These are phyloP conservation scores for Drosophila miranda DNA, from an alignment of 1,140 invertebrate genomes.

Conservation along the genomic window DNA sequence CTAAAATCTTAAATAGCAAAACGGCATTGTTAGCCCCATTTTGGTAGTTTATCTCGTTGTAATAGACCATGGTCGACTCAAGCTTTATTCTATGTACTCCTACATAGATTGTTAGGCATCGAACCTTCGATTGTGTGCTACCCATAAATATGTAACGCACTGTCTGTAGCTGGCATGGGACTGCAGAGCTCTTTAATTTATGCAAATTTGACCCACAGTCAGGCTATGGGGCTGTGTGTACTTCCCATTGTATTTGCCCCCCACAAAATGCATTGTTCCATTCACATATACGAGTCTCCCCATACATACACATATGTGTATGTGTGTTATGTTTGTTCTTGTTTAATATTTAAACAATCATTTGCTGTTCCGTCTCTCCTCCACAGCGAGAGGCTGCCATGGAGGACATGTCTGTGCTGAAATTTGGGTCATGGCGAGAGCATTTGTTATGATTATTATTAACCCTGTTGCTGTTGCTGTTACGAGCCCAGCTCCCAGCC, in stretches of 20 bases:
- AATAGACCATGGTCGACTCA: no score
- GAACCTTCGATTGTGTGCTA: conserved; percentile 4
- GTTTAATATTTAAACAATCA: conserved; percentile 58
- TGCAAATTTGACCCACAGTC: conserved; percentile 45
- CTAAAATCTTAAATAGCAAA: no score
- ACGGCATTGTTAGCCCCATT: no score
- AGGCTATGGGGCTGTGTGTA: conserved; percentile 26
- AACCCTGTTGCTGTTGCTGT: conserved; percentile 25
- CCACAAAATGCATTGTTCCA: conserved; percentile 37
- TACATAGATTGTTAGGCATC: no score
- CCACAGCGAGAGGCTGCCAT: conserved; percentile 17
- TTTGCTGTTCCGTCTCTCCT: conserved; percentile 27
- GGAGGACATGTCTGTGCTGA: conserved; percentile 27
- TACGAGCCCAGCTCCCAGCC: neutral
- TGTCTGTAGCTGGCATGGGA: conserved; percentile 3
- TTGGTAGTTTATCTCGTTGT: no score
- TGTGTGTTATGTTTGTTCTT: conserved; percentile 14
- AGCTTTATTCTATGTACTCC: no score
- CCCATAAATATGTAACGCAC: conserved; percentile 10
- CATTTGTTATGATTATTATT: conserved; percentile 48
- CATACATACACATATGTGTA: neutral
- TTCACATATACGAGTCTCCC: no score
- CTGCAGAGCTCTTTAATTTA: conserved; percentile 29
- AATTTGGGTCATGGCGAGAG: conserved; percentile 43
- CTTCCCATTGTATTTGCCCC: conserved; percentile 30